Conservation (phyloP, 2,888 invertebrate species). For the Onthophagus sagittarius region DNA sequence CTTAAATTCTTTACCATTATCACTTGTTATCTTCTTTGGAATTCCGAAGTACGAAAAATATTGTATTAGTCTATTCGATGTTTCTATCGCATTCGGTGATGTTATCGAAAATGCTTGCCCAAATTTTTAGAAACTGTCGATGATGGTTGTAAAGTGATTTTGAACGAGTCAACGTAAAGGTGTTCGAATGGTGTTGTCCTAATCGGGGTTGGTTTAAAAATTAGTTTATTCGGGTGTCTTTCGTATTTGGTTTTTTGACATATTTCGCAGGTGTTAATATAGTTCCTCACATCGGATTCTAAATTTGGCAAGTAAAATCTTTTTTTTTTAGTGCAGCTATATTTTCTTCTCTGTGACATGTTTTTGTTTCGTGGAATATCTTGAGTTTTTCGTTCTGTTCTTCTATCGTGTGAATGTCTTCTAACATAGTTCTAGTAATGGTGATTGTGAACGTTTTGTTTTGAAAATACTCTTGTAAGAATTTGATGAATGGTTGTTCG, state of each 20-base stretch:
- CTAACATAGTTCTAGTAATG: conserved; percentile 5
- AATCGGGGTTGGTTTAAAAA: conserved; percentile 17
- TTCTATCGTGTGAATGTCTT: conserved; percentile 2
- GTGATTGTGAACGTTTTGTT: not conserved
- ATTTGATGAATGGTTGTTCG: not conserved
- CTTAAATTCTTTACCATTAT: conserved; percentile 16
- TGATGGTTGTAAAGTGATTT: too few species aligned
- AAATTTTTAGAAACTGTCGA: conserved; percentile 1
- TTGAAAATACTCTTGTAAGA: conserved; percentile 14
- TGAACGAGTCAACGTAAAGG: conserved; percentile 18
- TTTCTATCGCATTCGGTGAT: conserved; percentile 22
- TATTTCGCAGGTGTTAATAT: conserved; percentile 18
- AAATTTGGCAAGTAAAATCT: conserved; percentile 19
- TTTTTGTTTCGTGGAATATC: conserved; percentile 18
- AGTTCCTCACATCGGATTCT: conserved; percentile 11
- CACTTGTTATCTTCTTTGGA: conserved; percentile 6
- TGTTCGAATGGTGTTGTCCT: conserved; percentile 18
- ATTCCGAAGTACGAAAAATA: conserved; percentile 26
- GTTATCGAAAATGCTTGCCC: conserved; percentile 15
- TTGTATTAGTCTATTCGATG: conserved; percentile 24
- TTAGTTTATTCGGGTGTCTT: conserved; percentile 18
- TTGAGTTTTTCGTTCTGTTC: conserved; percentile 17
- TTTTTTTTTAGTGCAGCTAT: conserved; percentile 13
- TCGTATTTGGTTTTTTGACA: conserved; percentile 23
- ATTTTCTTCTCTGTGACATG: conserved; percentile 14